Conservation (phyloP, 2,113 vertebrate genomes). For the Tetraodon nigroviridis region DNA sequence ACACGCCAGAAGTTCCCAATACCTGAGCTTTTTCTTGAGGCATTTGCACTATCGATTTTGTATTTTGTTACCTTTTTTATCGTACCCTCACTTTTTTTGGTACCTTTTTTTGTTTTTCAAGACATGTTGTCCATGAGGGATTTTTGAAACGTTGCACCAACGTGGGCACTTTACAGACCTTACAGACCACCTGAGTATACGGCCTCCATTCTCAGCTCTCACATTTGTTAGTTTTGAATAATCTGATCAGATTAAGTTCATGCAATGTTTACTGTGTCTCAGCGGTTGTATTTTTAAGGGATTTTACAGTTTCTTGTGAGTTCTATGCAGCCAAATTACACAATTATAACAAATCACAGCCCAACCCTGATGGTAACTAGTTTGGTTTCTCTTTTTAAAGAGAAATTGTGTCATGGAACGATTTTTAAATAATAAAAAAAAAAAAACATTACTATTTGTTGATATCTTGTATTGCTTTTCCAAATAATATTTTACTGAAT, state of each 20-base stretch:
- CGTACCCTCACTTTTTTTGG: conserved; percentile 29
- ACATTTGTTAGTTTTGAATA: background rate
- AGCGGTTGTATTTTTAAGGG: conserved; percentile 30
- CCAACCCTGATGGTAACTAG: background rate
- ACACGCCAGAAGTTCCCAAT: background rate
- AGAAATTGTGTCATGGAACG: conserved; percentile 15
- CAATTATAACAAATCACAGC: too few relatives aligned
- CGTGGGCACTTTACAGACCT: conserved; percentile 43
- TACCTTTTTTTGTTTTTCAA: conserved; percentile 32
- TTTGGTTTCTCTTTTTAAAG: background rate
- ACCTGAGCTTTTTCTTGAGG: conserved; percentile 27
- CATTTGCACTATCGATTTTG: conserved; percentile 44
- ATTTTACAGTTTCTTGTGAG: conserved; percentile 19
- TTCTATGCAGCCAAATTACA: conserved; percentile 33
- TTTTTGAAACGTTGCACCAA: conserved; percentile 39
- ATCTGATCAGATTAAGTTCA: conserved; percentile 4
- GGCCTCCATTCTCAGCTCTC: conserved; percentile 13
- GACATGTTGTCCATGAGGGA: conserved; percentile 29
- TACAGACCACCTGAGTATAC: background rate
- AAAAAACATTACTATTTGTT: conserved; percentile 40
- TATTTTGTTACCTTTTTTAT: conserved; percentile 20
- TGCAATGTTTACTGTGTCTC: conserved; percentile 1
- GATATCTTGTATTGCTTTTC: background rate
- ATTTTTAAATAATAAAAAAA: too few relatives aligned
- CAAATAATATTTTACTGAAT: too few relatives aligned